phyloP scores from a whole-genome alignment of 2,113 vertebrate genomes.

The Alouatta palliata region DNA sequence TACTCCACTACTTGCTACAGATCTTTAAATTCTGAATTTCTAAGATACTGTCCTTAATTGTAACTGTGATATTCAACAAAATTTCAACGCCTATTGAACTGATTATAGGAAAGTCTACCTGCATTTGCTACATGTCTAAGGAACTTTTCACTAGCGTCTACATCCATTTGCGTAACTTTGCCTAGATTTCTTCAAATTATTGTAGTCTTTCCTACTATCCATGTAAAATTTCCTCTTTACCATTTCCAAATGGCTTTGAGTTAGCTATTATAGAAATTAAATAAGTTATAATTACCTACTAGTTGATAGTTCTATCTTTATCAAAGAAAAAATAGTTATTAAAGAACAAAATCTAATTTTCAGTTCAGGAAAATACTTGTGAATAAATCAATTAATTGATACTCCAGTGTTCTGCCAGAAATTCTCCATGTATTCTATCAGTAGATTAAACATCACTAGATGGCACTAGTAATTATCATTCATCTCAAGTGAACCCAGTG shows the following conservation, averaged over 20 bases:
- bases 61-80: neutral
- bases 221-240: neutral
- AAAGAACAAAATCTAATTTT: constrained; percentile 57
- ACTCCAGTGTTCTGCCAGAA: neutral
- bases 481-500: constrained; percentile 7
- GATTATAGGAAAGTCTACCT: neutral
- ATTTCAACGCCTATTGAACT: neutral
- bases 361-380: constrained; percentile 24
- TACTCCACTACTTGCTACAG: too few species aligned
- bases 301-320: constrained; percentile 1
- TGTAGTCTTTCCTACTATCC: neutral
- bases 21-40: constrained; percentile 38
- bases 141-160: neutral
- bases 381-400: constrained; percentile 37
- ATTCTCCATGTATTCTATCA: constrained; percentile 22
- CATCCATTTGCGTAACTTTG: neutral
- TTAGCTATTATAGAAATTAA: constrained; percentile 1
- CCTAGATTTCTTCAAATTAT: neutral
- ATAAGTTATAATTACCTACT: neutral
- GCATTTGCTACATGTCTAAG: neutral
- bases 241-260: neutral
- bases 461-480: constrained; percentile 32
- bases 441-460: constrained; percentile 1
- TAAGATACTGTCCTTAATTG: neutral
- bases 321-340: constrained; percentile 33